Evolutionary conservation across 2,888 invertebrate species (phyloP), one percentile per base, ranked within the genome.

Genomic region (Shargacucullia verbasci): DNA sequence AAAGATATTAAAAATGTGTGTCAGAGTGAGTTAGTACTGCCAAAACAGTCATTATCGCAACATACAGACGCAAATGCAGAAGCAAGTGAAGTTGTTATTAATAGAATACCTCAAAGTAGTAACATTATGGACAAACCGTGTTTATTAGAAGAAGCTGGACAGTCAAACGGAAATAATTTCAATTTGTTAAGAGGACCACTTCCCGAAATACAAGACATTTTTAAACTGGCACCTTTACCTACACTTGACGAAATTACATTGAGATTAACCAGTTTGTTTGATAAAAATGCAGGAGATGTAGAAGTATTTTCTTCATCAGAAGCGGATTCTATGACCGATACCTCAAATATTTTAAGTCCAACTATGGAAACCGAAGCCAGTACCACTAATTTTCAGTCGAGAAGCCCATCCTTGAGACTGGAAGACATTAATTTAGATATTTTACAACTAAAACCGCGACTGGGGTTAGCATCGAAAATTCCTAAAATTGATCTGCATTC

Each of bases 11-110:
- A 43, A 20, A 50, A 53, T 15, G 6, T 15, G 49, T 72, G 69
- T 12, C 31, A 49, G 37, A 64, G 29, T 39, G 33, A 57, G 20
- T 48, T 57, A 40, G 15, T 1, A 15, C 35, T 29, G 38, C 15
- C 37, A 27, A 59, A 59, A 52, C 46, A 49, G 20, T 10, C 43
- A 25, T 33, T 59, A 37, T 11, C 49, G 7, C 33, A 34, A 14
- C 44, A 37, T 43, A n/a, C 5, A 8, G 89, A 89, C 67, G 80
- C 86, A 76, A 64, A 66, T 46, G 72, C 71, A 1, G 80, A 83
- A 67, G 85, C 87, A 2, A 91, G 89, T 73, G 80, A 84, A 55
- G 65, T 81, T 12, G 38, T 81, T 38, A 54, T 72, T 12, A 79
- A 73, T 38, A 72, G 58, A 45, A 33, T 78, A 44, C 60, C 78